Evolutionary conservation across 2,797 vertebrate species (phyloP).

Genomic region (Sebastes itinus): DNA sequence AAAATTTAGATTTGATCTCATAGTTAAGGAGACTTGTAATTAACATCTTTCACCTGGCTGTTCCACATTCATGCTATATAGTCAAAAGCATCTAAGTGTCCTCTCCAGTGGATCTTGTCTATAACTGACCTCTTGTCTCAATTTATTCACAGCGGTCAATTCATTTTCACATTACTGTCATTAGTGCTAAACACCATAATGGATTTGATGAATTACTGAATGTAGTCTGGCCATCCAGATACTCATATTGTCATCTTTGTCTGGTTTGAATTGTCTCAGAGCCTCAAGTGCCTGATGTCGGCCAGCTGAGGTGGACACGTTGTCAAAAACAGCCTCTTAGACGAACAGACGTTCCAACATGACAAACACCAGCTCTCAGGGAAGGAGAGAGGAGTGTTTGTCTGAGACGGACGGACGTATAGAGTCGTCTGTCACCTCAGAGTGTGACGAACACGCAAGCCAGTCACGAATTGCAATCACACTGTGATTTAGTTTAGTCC

Average conservation of each 20-base stretch:
- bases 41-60: background rate
- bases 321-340: slow-evolving; percentile 57
- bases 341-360: slow-evolving; percentile 41
- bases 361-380: slow-evolving; percentile 49
- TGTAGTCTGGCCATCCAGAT: background rate
- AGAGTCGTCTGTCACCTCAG: slow-evolving; percentile 42
- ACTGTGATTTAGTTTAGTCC: slow-evolving; percentile 7
- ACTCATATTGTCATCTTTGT: background rate
- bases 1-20: background rate
- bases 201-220: background rate
- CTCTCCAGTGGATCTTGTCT: background rate
- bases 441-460: slow-evolving; percentile 23
- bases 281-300: slow-evolving; percentile 28
- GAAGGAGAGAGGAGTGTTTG: slow-evolving; percentile 17
- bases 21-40: background rate
- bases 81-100: background rate
- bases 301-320: slow-evolving; percentile 54
- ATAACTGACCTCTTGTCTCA: background rate
- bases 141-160: background rate
- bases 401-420: slow-evolving; percentile 26
- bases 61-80: background rate
- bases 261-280: slow-evolving; percentile 7
- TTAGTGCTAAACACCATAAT: background rate
- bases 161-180: background rate
- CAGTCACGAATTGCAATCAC: slow-evolving; percentile 25